Evolutionary conservation across 2,797 vertebrate genomes (phyloP), one percentile per base, ranked within the genome.

Genomic region (Furcifer pardalis): DNA sequence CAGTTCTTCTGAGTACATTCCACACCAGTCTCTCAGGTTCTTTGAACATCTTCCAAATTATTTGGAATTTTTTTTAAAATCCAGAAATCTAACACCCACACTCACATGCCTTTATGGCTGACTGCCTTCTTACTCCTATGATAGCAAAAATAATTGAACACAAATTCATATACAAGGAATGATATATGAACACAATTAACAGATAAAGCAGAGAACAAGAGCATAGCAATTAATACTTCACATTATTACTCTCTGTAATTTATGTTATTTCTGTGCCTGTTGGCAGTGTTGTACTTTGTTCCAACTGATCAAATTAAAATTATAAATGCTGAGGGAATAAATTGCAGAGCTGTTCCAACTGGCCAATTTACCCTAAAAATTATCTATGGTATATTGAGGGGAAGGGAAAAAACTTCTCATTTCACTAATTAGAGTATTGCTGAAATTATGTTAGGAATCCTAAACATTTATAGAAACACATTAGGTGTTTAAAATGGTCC

Each of bases 161-260:
- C 79, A 81, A 56, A 78, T 56, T 6, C 56, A 84, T 77, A 86
- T 62, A 72, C 90, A 84, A 74, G 82, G 46, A n/a, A 81, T 3
- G 17, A 35, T 60, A 77, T 44, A 78, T 0, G 60, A 78, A 79
- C 62, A 77, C 74, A 78, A 40, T 27, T 77, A 40, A 2, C 0
- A 62, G 7, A 13, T 59, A 59, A 66, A 86, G 44, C 15, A 84
- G 87, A 63, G 1, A n/a, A n/a, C 37, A 8, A 37, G 5, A 7
- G 62, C 21, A 77, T 37, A 82, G 23, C 12, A 69, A 5, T 77
- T 85, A 84, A 68, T 77, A 77, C 37, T 75, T 37, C 32, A 72
- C 1, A 25, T 82, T 85, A 25, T 75, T 84, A 79, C 2, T 79
- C 21, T 56, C 62, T 59, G 23, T 85, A 72, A 77, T 56, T 85